A percentile compares a stretch with the other conserved stretches of the same genome.
Evolutionary conservation across 2,888 invertebrate species (phyloP).

Genomic region (Lepidonotus clava): DNA sequence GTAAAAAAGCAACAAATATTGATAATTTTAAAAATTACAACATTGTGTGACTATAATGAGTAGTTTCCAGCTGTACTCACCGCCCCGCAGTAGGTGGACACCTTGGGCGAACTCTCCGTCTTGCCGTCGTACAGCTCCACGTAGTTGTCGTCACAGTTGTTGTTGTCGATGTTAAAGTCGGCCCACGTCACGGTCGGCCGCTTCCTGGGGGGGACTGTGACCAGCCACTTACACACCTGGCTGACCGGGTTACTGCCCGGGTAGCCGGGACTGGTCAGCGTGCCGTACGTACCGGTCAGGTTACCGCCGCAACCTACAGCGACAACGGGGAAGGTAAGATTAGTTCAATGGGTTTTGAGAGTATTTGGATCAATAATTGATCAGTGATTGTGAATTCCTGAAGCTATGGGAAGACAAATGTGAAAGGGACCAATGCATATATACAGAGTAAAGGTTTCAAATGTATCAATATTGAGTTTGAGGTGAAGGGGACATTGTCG

Average conservation of each 20-base stretch:
- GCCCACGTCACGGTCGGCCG: neutral
- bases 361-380: too few relatives aligned
- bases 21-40: too few relatives aligned
- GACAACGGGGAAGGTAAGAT: too few relatives aligned
- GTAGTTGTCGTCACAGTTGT: constrained; percentile 58
- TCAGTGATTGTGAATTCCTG: too few relatives aligned
- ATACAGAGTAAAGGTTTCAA: too few relatives aligned
- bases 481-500: too few relatives aligned
- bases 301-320: constrained; percentile 84
- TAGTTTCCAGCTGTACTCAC: constrained; percentile 55
- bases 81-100: constrained; percentile 85
- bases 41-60: too few relatives aligned
- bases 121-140: constrained; percentile 83
- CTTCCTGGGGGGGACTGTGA: constrained; percentile 82
- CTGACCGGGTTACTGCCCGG: constrained; percentile 91
- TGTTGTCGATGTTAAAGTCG: neutral
- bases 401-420: too few relatives aligned
- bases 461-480: too few relatives aligned
- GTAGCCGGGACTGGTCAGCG: constrained; percentile 90
- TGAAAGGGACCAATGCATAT: too few relatives aligned
- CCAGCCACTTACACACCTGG: constrained; percentile 89
- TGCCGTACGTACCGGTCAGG: constrained; percentile 85
- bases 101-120: constrained; percentile 83
- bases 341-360: too few relatives aligned
- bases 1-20: too few relatives aligned